Percentiles rank a stretch among this genome's conserved stretches.
These are phyloP conservation scores for Odontocerum albicorne DNA, from an alignment of 2,888 invertebrate species.

Conservation along the genomic window DNA sequence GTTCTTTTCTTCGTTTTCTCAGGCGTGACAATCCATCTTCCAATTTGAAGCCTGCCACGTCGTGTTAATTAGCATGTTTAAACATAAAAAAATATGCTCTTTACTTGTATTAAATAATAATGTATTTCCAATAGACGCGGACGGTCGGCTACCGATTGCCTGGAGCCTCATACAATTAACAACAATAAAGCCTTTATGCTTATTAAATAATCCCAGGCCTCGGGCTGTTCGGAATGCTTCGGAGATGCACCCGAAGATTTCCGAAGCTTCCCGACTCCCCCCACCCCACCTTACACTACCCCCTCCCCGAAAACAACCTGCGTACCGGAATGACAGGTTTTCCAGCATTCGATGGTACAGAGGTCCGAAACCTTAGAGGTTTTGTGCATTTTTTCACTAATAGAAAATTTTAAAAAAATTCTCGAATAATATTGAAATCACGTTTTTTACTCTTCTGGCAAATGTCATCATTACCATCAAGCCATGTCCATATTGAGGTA, in stretches of 20 bases:
- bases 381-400: too few relatives aligned
- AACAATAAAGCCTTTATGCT: background rate
- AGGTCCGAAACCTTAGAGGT: constrained; percentile 2
- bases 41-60: too few relatives aligned
- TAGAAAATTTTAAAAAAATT: background rate
- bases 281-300: background rate
- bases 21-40: too few relatives aligned
- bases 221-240: constrained; percentile 12
- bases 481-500: too few relatives aligned
- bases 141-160: background rate
- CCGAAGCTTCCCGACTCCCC: constrained; percentile 11
- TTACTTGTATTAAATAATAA: too few relatives aligned
- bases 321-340: constrained; percentile 36
- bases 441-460: too few relatives aligned
- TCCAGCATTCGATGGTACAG: constrained; percentile 22
- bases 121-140: too few relatives aligned
- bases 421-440: background rate
- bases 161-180: background rate
- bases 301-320: constrained; percentile 24
- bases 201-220: constrained; percentile 18
- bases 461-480: too few relatives aligned
- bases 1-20: too few relatives aligned
- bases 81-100: too few relatives aligned
- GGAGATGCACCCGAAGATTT: constrained; percentile 4
- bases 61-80: too few relatives aligned